phyloP scores from a whole-genome alignment of 2,113 vertebrate species.

The Motacilla tschutschensis region DNA sequence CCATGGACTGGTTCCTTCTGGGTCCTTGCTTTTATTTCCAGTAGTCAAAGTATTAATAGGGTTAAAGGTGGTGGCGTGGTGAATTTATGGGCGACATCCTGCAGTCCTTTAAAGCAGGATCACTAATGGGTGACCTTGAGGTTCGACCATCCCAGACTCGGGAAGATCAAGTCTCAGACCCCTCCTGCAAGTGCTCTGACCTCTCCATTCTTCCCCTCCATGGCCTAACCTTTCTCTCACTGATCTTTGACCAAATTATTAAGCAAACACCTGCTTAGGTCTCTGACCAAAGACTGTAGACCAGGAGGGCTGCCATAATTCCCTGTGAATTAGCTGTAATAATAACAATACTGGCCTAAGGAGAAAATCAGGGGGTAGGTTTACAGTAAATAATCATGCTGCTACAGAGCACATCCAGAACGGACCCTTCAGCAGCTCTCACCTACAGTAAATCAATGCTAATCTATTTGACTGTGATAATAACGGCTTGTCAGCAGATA shows the following conservation, averaged over 20 bases:
- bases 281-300: conserved; percentile 77
- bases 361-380: conserved; percentile 77
- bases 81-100: conserved; percentile 91
- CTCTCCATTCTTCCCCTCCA: conserved; percentile 83
- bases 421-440: conserved; percentile 40
- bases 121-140: conserved; percentile 99
- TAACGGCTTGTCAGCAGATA: conserved; percentile 56
- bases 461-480: conserved; percentile 63
- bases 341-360: conserved; percentile 71
- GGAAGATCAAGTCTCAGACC: conserved; percentile 96
- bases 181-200: conserved; percentile 86
- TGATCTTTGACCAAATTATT: conserved; percentile 99
- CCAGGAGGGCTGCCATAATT: conserved; percentile 81
- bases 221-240: conserved; percentile 92
- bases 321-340: conserved; percentile 80
- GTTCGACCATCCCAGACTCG: conserved; percentile 88
- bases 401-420: conserved; percentile 31
- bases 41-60: conserved; percentile 88
- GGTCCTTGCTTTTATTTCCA: conserved; percentile 80
- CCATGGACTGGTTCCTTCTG: conserved; percentile 67
- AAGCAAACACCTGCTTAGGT: conserved; percentile 96
- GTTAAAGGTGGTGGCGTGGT: conserved; percentile 90
- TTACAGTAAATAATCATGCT: conserved; percentile 70
- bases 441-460: conserved; percentile 62
- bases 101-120: conserved; percentile 81